Conservation (phyloP, 2,113 vertebrate genomes). For the Hyperopisus bebe region DNA sequence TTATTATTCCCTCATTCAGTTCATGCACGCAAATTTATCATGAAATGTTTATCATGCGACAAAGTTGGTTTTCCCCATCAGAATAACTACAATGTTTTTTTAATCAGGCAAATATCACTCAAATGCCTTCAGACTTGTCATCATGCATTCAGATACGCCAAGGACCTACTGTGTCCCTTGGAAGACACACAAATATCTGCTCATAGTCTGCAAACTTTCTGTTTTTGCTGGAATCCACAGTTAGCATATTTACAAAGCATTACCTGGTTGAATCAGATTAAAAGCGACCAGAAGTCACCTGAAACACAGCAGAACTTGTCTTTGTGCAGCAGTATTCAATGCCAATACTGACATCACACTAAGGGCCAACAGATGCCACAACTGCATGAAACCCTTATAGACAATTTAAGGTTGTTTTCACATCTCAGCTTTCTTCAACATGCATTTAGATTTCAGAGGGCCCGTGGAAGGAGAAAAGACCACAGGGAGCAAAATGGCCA, state of each 20-base stretch:
- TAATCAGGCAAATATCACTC: neutral
- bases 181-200: neutral
- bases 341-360: neutral
- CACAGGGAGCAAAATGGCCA: neutral
- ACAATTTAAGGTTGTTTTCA: neutral
- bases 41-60: neutral
- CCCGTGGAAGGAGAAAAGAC: neutral
- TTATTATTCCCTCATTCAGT: neutral
- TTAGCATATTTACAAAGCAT: neutral
- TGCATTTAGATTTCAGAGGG: neutral
- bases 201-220: neutral
- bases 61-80: neutral
- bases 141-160: neutral
- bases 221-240: neutral
- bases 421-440: neutral
- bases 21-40: neutral
- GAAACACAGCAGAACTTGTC: neutral
- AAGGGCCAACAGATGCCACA: neutral
- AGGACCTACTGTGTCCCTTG: neutral
- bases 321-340: neutral
- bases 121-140: neutral
- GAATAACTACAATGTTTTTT: neutral
- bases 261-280: neutral
- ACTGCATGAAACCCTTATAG: neutral
- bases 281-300: neutral